These are phyloP conservation scores for Takifugu rubripes DNA, from an alignment of 2,797 vertebrate species.

Conservation along the genomic window DNA sequence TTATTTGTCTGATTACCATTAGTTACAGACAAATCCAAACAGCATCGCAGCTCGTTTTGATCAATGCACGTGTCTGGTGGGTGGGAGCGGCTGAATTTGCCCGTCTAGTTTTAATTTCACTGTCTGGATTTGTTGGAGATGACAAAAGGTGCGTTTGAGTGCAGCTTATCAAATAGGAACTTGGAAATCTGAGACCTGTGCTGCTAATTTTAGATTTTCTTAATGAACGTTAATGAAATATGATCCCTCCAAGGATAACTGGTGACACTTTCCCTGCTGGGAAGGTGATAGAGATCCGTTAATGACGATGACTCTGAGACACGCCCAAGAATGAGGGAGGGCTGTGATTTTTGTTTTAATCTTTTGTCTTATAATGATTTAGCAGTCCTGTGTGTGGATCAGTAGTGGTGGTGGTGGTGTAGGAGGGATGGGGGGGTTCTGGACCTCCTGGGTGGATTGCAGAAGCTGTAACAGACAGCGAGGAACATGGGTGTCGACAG, in stretches of 20 bases:
- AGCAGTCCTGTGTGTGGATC: too few relatives aligned
- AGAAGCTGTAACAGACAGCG: slow-evolving; percentile 64
- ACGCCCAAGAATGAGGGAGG: slow-evolving; percentile 12
- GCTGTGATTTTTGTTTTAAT: too few relatives aligned
- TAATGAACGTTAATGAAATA: too few relatives aligned
- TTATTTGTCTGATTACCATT: slow-evolving; percentile 64
- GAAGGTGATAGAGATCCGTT: slow-evolving; percentile 32
- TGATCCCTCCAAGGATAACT: slow-evolving; percentile 23
- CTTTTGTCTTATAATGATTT: too few relatives aligned
- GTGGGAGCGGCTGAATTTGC: slow-evolving; percentile 19
- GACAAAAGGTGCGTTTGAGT: slow-evolving; percentile 23
- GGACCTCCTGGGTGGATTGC: slow-evolving; percentile 54
- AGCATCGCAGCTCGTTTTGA: slow-evolving; percentile 38
- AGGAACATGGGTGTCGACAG: slow-evolving; percentile 75
- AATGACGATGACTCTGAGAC: slow-evolving; percentile 38
- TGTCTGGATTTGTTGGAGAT: slow-evolving; percentile 50
- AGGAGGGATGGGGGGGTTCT: slow-evolving; percentile 26
- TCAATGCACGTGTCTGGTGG: slow-evolving; percentile 41
- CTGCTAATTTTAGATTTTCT: too few relatives aligned
- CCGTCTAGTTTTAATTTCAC: slow-evolving; percentile 65
- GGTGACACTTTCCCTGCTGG: slow-evolving; percentile 36
- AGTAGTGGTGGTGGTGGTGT: slow-evolving; percentile 16
- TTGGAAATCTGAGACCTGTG: too few relatives aligned
- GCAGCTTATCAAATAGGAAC: too few relatives aligned
- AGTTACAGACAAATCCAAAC: slow-evolving; percentile 67